Evolutionary conservation across 2,797 vertebrate species (phyloP).

Genomic region (Pseudotriccus pelzelni): DNA sequence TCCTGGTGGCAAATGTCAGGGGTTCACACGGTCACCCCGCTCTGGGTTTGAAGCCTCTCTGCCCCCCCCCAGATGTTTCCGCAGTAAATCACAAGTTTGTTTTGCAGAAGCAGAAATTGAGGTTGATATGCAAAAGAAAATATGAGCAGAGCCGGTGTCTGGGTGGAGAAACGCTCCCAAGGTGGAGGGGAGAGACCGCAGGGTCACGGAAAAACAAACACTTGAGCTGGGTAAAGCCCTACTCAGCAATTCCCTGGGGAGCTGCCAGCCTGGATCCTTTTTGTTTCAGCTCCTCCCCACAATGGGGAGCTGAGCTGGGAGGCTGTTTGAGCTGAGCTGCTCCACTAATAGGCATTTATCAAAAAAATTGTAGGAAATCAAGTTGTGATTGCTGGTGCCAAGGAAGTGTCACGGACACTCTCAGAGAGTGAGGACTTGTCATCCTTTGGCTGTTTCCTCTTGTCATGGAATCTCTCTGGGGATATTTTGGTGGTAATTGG

Average conservation of each 20-base stretch:
- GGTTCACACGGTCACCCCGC: background rate
- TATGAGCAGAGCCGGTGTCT: background rate
- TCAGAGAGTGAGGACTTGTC: background rate
- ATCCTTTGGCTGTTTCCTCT: background rate
- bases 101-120: slow-evolving; percentile 38
- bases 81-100: background rate
- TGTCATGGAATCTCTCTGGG: background rate
- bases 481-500: background rate
- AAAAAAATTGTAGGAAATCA: background rate
- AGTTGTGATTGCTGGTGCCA: accelerated
- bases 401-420: accelerated
- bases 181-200: background rate
- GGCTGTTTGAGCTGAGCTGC: background rate
- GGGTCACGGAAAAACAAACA: background rate
- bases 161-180: background rate
- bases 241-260: background rate
- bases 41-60: background rate
- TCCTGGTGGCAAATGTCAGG: background rate
- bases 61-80: slow-evolving; percentile 29
- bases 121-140: slow-evolving; percentile 31
- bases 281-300: background rate
- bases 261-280: background rate
- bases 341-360: background rate
- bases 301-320: background rate
- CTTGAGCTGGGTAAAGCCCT: background rate